A percentile compares a stretch with the other conserved stretches of the same genome.
phyloP scores from a whole-genome alignment of 2,888 invertebrate species.

The Dicycla oo region DNA sequence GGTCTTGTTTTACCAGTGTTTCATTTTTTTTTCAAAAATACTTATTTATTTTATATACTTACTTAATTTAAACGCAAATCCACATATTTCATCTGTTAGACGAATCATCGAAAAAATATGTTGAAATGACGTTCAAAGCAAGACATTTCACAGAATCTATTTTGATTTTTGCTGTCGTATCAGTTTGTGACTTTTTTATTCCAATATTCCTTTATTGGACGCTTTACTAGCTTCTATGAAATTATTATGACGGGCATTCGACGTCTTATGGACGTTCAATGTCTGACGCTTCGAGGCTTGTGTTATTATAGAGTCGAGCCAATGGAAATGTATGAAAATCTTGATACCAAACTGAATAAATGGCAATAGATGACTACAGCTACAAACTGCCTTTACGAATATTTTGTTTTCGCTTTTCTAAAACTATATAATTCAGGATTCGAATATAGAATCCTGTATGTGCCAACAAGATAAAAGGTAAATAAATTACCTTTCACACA shows the following conservation, averaged over 20 bases:
- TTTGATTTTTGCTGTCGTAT: conserved; percentile 38
- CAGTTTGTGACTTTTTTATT: conserved; percentile 42
- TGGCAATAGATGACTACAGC: background rate
- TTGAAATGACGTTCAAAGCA: conserved; percentile 15
- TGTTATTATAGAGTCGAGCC: conserved; percentile 29
- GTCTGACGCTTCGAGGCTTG: conserved; percentile 40
- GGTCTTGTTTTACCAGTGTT: too few relatives aligned
- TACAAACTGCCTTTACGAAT: background rate
- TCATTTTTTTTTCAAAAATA: background rate
- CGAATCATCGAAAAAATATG: conserved; percentile 15
- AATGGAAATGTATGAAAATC: conserved; percentile 29
- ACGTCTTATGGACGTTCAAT: conserved; percentile 40
- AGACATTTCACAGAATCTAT: conserved; percentile 31
- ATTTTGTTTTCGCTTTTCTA: background rate
- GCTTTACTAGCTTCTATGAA: conserved; percentile 44
- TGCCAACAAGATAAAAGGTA: background rate
- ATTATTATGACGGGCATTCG: conserved; percentile 46
- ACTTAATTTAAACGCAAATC: background rate
- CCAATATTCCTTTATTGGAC: conserved; percentile 50
- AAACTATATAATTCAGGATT: background rate
- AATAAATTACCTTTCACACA: conserved; percentile 16
- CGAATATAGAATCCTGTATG: background rate
- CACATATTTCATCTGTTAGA: conserved; percentile 26
- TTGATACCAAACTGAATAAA: background rate
- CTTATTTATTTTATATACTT: too few relatives aligned